Conservation (phyloP, 2,888 invertebrate species). For the Erebia epiphron region DNA sequence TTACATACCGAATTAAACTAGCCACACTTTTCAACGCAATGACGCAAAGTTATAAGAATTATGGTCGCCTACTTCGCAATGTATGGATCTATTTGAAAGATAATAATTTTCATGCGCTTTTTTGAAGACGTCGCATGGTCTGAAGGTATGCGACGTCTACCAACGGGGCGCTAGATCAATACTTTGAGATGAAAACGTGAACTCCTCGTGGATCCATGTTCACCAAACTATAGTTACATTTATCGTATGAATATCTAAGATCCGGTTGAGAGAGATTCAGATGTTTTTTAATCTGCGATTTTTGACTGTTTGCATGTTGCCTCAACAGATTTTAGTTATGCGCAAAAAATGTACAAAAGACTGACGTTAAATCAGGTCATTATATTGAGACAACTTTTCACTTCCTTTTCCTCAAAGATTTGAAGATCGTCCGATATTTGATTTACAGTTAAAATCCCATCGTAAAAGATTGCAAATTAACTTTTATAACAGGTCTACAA, state of each 20-base stretch:
- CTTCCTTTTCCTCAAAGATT: conserved; percentile 1
- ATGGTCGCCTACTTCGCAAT: too few relatives aligned
- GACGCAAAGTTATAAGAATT: too few relatives aligned
- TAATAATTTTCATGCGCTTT: conserved; percentile 19
- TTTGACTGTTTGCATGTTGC: too few relatives aligned
- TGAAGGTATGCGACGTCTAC: conserved; percentile 24
- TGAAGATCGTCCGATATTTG: conserved; percentile 7
- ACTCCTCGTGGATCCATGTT: conserved; percentile 17
- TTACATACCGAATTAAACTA: too few relatives aligned
- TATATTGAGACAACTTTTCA: conserved; percentile 4
- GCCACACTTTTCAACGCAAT: too few relatives aligned
- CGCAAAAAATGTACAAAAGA: background rate
- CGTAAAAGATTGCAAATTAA: conserved; percentile 10
- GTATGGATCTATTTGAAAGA: background rate
- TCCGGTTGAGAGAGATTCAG: too few relatives aligned
- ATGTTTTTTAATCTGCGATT: too few relatives aligned
- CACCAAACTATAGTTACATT: conserved; percentile 20
- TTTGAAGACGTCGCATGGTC: conserved; percentile 26
- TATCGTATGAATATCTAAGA: too few relatives aligned
- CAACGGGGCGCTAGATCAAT: conserved; percentile 35
- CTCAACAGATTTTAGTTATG: too few relatives aligned
- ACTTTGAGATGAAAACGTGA: conserved; percentile 25
- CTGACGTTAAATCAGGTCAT: background rate
- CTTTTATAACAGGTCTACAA: conserved; percentile 15
- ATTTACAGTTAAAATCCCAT: conserved; percentile 16